These are phyloP conservation scores for Spheniscus mendiculus DNA, from an alignment of 2,113 vertebrate species.

Conservation along the genomic window DNA sequence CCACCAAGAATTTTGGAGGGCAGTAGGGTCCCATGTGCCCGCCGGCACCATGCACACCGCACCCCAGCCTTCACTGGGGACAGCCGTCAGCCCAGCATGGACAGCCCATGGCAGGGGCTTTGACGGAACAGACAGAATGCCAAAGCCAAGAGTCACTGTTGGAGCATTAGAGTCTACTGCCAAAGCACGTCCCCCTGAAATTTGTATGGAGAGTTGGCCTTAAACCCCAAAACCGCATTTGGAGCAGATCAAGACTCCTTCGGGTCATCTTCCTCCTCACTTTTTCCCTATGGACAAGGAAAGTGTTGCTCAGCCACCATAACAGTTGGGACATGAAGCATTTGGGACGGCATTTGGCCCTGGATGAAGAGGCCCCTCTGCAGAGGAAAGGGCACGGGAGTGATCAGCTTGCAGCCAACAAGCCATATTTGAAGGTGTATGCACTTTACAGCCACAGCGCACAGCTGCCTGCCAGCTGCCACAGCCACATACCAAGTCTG, in stretches of 20 bases:
- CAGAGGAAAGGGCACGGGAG: background rate
- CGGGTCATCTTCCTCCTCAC: background rate
- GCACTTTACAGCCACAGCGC: background rate
- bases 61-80: background rate
- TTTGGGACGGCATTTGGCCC: background rate
- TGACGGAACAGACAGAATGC: background rate
- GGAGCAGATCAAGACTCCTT: background rate
- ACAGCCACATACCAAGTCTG: accelerated
- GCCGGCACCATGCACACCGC: background rate
- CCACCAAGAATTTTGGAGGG: background rate
- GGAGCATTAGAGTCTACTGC: background rate
- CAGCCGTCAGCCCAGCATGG: background rate
- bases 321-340: background rate
- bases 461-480: background rate
- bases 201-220: background rate
- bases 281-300: background rate
- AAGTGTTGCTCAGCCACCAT: background rate
- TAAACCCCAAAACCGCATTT: background rate
- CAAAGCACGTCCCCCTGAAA: background rate
- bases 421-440: background rate
- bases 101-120: background rate
- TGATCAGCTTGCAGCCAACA: background rate
- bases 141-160: background rate
- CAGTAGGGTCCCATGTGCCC: accelerated
- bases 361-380: background rate